phyloP scores from a whole-genome alignment of 1,140 invertebrate species.

The Thaumetopoea pityocampa region DNA sequence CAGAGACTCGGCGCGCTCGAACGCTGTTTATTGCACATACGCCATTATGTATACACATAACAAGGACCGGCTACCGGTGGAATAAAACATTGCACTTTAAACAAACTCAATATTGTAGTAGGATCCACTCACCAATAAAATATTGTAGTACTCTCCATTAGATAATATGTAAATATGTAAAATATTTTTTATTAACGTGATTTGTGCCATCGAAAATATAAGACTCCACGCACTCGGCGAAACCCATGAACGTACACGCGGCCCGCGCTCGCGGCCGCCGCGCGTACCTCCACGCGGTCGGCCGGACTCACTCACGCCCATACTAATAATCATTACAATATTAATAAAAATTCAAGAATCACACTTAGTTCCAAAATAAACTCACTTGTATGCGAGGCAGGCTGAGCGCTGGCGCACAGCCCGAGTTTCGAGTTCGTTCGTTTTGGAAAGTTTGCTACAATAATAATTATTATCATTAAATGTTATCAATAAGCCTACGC shows the following conservation, averaged over 20 bases:
- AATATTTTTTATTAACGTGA: constrained; percentile 71
- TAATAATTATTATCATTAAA: constrained; percentile 74
- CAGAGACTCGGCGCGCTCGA: constrained; percentile 45
- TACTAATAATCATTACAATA: constrained; percentile 75
- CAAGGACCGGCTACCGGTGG: constrained; percentile 70
- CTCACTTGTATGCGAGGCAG: constrained; percentile 83
- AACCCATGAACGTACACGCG: constrained; percentile 51
- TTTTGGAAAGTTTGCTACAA: constrained; percentile 81
- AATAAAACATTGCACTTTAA: constrained; percentile 73
- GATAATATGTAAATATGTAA: constrained; percentile 76
- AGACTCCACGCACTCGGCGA: constrained; percentile 69
- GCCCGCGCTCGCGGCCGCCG: constrained; percentile 26
- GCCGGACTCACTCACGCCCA: constrained; percentile 66
- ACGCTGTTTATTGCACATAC: constrained; percentile 55
- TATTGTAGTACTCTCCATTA: constrained; percentile 73
- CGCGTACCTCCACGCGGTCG: constrained; percentile 50
- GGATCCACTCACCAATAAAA: constrained; percentile 71
- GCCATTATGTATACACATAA: constrained; percentile 47
- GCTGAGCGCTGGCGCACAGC: constrained; percentile 78
- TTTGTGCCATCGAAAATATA: constrained; percentile 73
- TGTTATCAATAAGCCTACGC: constrained; percentile 74
- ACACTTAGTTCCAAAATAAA: constrained; percentile 84
- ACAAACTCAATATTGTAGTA: constrained; percentile 75
- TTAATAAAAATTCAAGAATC: constrained; percentile 79
- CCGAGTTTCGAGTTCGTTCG: constrained; percentile 82